Conservation (phyloP, 2,113 vertebrate species). For the Petaurus breviceps region DNA sequence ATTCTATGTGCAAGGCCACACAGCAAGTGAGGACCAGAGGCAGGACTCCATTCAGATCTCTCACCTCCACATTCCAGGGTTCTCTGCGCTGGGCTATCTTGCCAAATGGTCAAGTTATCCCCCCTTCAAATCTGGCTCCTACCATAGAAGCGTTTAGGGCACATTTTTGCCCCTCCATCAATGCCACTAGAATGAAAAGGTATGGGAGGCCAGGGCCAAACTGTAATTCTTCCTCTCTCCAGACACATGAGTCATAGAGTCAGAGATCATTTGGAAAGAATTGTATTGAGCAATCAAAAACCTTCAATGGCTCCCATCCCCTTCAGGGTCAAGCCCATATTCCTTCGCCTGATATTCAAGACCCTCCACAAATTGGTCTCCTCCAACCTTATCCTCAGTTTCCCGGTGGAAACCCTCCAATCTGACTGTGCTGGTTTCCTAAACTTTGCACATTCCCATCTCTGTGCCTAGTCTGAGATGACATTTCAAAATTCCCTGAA, state of each 20-base stretch:
- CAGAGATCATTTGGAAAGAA: background rate
- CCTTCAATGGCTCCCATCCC: background rate
- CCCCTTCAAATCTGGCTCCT: background rate
- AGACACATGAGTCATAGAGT: background rate
- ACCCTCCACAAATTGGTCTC: background rate
- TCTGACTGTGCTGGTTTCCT: background rate
- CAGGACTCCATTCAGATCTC: background rate
- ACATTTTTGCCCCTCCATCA: background rate
- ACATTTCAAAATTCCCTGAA: background rate
- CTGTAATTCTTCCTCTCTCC: background rate
- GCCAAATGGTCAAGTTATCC: background rate
- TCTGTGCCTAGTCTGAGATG: background rate
- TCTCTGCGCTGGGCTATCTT: background rate
- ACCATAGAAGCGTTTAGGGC: background rate
- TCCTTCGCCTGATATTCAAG: background rate
- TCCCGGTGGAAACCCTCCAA: background rate
- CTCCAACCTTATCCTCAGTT: background rate
- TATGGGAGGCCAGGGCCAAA: accelerated
- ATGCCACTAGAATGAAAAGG: background rate
- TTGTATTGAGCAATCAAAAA: background rate
- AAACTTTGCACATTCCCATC: background rate
- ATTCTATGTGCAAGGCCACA: conserved; percentile 68
- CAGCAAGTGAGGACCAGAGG: conserved; percentile 49
- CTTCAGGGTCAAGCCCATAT: background rate
- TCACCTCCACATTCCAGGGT: background rate